Conservation (phyloP, 2,797 vertebrate species). For the Distichodus sexfasciatus region DNA sequence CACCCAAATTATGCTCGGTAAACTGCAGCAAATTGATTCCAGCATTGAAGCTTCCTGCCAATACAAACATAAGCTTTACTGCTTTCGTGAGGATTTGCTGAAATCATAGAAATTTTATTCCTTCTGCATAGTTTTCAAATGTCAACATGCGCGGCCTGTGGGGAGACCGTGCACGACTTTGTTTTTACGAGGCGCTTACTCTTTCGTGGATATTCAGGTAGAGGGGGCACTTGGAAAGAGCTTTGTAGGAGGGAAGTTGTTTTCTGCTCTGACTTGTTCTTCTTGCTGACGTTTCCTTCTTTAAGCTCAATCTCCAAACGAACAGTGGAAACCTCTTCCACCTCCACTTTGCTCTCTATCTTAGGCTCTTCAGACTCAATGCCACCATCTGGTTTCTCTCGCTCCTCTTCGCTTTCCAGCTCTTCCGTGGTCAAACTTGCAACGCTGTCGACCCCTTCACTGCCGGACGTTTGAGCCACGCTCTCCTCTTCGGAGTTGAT, state of each 20-base stretch:
- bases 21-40: constrained; percentile 66
- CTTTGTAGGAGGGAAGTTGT: constrained; percentile 47
- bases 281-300: constrained; percentile 30
- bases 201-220: constrained; percentile 61
- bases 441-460: constrained; percentile 10
- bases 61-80: constrained; percentile 30
- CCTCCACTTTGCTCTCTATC: constrained; percentile 10
- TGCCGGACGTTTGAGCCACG: constrained; percentile 47
- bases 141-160: neutral
- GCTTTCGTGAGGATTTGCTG: neutral
- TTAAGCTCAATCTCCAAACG: constrained; percentile 20
- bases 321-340: no score
- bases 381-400: constrained; percentile 29
- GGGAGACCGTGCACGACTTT: neutral
- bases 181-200: constrained; percentile 59
- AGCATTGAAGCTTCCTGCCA: constrained; percentile 61
- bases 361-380: constrained; percentile 26
- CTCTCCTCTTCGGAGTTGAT: constrained; percentile 57
- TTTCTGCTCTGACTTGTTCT: constrained; percentile 45
- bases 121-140: neutral
- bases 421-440: constrained; percentile 38
- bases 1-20: constrained; percentile 69
- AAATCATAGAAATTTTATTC: neutral
- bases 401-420: constrained; percentile 42
- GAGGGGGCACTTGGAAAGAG: constrained; percentile 60